Conservation (phyloP, 64 coral and sea anemone species). For the Pocillopora damicornis region DNA sequence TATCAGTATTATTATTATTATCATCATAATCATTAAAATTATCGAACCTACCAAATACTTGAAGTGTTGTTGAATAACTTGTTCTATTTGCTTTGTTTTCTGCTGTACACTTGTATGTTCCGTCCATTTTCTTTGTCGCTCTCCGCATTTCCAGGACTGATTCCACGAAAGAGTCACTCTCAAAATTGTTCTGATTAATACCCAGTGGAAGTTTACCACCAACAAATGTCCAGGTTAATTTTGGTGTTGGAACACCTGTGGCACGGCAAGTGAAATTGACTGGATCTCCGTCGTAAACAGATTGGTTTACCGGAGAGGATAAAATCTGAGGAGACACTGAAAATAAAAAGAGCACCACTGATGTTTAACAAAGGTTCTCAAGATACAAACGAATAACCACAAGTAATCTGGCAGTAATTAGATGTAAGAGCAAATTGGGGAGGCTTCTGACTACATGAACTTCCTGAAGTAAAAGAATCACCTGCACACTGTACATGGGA, state of each 20-base stretch:
- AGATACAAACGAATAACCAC: too few species aligned
- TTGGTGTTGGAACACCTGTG: slow-evolving; percentile 3
- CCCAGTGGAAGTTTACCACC: not conserved
- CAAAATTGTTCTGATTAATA: not conserved
- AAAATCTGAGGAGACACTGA: not conserved
- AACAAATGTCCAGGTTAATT: not conserved
- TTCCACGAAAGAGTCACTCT: not conserved
- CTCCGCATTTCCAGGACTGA: not conserved
- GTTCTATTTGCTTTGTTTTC: not conserved
- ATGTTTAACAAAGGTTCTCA: too few species aligned
- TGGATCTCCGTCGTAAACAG: not conserved
- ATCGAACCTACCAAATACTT: not conserved
- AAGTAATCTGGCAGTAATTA: too few species aligned
- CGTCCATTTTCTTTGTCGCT: not conserved
- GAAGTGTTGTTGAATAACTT: not conserved
- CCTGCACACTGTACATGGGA: too few species aligned
- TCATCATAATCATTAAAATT: not conserved
- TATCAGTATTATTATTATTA: not conserved
- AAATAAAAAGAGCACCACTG: too few species aligned
- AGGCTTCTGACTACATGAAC: too few species aligned
- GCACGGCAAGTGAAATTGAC: not conserved
- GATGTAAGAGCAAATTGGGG: too few species aligned
- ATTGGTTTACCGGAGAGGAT: not conserved
- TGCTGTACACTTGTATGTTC: slow-evolving; percentile 7
- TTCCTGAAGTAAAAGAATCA: too few species aligned